These are phyloP conservation scores for Drosophila phalerata DNA, from an alignment of 2,888 invertebrate genomes.

Conservation along the genomic window DNA sequence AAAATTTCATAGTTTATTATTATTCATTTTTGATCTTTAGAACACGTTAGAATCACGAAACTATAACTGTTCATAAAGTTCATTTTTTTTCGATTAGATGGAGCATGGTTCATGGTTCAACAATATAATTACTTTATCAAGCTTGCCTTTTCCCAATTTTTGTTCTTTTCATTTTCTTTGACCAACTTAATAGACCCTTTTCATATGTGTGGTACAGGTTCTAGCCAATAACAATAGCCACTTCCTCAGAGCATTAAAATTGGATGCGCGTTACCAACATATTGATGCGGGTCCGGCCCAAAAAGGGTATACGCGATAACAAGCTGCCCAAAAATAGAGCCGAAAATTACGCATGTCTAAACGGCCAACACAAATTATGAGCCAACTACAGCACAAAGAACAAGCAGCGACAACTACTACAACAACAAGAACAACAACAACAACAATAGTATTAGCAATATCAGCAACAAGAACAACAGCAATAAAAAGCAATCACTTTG, in stretches of 20 bases:
- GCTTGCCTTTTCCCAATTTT: neutral
- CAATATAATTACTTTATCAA: too few relatives aligned
- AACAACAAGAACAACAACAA: constrained; percentile 1
- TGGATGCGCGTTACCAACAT: constrained; percentile 19
- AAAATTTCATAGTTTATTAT: too few relatives aligned
- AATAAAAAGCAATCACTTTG: constrained; percentile 76
- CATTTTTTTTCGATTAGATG: too few relatives aligned
- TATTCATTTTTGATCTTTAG: too few relatives aligned
- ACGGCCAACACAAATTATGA: constrained; percentile 69
- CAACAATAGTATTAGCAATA: constrained; percentile 46
- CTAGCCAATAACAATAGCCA: neutral
- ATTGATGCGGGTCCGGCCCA: constrained; percentile 26
- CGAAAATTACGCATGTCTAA: constrained; percentile 77
- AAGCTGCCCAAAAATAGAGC: constrained; percentile 55
- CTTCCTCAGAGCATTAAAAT: constrained; percentile 14
- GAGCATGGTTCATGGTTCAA: too few relatives aligned
- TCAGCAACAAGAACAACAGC: constrained; percentile 39
- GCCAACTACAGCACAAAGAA: constrained; percentile 33
- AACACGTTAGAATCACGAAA: too few relatives aligned
- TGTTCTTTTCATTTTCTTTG: neutral
- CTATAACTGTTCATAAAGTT: too few relatives aligned
- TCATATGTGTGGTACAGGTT: neutral
- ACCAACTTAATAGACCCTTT: neutral
- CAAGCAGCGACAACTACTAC: constrained; percentile 2
- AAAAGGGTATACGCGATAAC: constrained; percentile 47